Percentiles rank a stretch among this genome's conserved stretches.
Evolutionary conservation across 2,888 invertebrate genomes (phyloP).

Genomic region (Spilarctia lutea): DNA sequence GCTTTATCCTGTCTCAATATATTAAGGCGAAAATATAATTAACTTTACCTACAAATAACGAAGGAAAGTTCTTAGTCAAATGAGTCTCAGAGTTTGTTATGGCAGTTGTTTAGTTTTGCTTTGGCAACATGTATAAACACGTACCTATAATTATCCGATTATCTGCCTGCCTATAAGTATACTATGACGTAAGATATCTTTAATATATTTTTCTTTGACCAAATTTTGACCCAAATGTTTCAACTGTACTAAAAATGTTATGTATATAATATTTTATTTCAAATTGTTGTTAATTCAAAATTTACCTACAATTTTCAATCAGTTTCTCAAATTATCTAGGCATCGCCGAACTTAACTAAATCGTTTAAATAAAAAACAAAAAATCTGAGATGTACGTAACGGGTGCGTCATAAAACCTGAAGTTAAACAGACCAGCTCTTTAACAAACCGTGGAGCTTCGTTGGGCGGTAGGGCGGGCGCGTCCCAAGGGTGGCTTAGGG

Average conservation of each 20-base stretch:
- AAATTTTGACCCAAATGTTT: neutral
- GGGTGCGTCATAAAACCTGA: slow-evolving; percentile 47
- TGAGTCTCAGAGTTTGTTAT: slow-evolving; percentile 30
- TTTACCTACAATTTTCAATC: too few species aligned
- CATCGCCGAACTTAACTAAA: slow-evolving; percentile 23
- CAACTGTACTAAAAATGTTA: neutral
- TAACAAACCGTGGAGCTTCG: slow-evolving; percentile 40
- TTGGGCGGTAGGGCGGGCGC: slow-evolving; percentile 39
- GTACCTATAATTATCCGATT: slow-evolving; percentile 11
- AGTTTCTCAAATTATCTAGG: neutral
- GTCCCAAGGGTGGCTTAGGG: slow-evolving; percentile 43
- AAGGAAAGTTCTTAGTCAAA: slow-evolving; percentile 23
- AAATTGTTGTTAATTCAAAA: too few species aligned
- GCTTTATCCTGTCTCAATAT: slow-evolving; percentile 29
- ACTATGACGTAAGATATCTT: too few species aligned
- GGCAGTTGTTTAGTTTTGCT: slow-evolving; percentile 32
- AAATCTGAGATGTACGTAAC: slow-evolving; percentile 33
- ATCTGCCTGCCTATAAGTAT: slow-evolving; percentile 11
- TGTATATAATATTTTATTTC: too few species aligned
- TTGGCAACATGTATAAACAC: slow-evolving; percentile 15
- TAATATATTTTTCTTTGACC: neutral
- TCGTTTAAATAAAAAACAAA: slow-evolving; percentile 22
- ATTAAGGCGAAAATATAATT: slow-evolving; percentile 35
- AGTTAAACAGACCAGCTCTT: slow-evolving; percentile 43
- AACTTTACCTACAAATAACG: slow-evolving; percentile 8